These are phyloP conservation scores for Phoxinus phoxinus DNA, from an alignment of 2,113 vertebrate genomes.

Conservation along the genomic window DNA sequence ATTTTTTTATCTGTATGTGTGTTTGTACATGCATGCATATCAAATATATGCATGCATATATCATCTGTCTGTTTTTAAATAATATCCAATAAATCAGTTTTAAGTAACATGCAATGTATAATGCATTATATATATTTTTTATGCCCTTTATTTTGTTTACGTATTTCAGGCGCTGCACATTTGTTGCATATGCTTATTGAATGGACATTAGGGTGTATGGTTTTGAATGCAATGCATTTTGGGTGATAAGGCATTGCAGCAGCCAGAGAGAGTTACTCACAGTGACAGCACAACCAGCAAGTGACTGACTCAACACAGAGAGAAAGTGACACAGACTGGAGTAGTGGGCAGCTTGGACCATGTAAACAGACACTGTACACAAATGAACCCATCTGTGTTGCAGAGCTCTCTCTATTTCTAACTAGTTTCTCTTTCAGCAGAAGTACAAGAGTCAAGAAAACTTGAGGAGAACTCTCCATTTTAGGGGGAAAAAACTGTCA, in stretches of 20 bases:
- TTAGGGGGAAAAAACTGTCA: not conserved
- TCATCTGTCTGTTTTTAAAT: not conserved
- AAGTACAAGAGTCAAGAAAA: not conserved
- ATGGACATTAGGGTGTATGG: not conserved
- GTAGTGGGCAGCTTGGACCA: not conserved
- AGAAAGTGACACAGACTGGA: conserved; percentile 28
- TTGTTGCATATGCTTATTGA: not conserved
- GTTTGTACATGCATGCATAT: not conserved
- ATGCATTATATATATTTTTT: not conserved
- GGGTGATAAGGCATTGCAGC: not conserved
- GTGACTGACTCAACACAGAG: not conserved
- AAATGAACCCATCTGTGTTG: conserved; percentile 8
- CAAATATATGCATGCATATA: not conserved
- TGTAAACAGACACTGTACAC: conserved; percentile 29
- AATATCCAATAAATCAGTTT: not conserved
- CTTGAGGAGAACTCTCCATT: not conserved
- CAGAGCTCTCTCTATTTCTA: not conserved
- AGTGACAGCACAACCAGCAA: not conserved
- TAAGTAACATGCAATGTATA: not conserved
- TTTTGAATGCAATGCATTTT: not conserved
- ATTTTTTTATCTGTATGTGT: not conserved
- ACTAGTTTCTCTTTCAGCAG: not conserved
- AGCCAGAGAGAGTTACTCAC: not conserved
- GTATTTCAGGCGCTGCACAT: not conserved
- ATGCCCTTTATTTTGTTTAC: not conserved